Evolutionary conservation across 2,797 vertebrate genomes (phyloP), one percentile per base, ranked within the genome.

Genomic region (Paramormyrops hopkinsi): DNA sequence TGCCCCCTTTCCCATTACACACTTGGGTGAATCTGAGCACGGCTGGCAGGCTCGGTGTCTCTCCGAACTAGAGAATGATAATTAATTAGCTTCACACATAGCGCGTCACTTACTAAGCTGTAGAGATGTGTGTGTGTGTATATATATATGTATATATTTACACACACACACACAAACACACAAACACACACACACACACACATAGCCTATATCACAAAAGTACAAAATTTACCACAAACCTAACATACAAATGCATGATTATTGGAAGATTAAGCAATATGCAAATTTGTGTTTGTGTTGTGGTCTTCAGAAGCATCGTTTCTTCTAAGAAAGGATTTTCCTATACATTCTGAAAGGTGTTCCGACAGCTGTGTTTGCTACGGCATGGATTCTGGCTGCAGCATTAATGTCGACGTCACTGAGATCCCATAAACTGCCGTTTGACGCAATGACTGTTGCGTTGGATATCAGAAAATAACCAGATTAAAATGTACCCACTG

Each of bases 1-100:
- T 0, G 88, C 96, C 92, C 93, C 90, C 96, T 94, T 97, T 97
- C 96, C 95, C 95, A 99, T 99, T 99, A 97, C 97, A 98, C 97
- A 97, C 97, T 96, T 92, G 95, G 95, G 93, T 97, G 97, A 96
- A 94, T 96, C 92, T 94, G 95, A 93, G 94, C 54, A 93, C 93
- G 94, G 94, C 95, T 92, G 87, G 50, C 85, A 89, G 88, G 69
- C 85, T 59, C 46, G 69, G 79, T 82, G 89, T 48, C 90, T 25
- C 84, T 86, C 90, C 59, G 41, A 93, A 91, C 91, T 89, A 92
- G 54, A 90, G 91, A 92, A 93, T 90, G 91, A 92, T 91, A 86
- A 89, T 91, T 90, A 73, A 91, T 93, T 94, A 93, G 85, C 79
- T 79, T 33, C 22, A 89, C 90, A 84, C 29, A 69, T 33, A 54